Evolutionary conservation across 2,113 vertebrate species (phyloP), one percentile per base, ranked within the genome.

Genomic region (Bufo bufo): DNA sequence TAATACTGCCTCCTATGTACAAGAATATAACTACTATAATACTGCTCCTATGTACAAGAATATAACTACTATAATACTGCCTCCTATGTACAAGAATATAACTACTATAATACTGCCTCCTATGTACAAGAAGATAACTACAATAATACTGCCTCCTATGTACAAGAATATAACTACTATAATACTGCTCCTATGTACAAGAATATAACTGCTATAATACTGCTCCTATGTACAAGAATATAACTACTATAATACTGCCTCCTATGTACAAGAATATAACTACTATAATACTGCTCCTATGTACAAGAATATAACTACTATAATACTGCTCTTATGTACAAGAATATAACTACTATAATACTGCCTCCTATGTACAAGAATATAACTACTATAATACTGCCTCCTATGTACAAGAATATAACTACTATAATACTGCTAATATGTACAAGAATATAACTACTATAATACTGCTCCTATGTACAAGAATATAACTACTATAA

Each of bases 61-160:
- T 69, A 69, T 69, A 69, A 69, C 65, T 69, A 69, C 65, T 69
- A 69, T 69, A 74, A 74, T 74, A 74, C 71, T 74, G 33, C n/a
- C 9, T 6, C 71, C 33, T 47, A 74, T 74, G 0, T 72, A 74
- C 11, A 33, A 47, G n/a, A 9, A 65, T 65, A 65, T n/a, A 0
- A 66, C 20, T 66, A 66, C n/a, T 66, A 66, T 33, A 66, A 66
- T 66, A 66, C 20, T 66, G 20, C 20, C 17, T 1, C 9, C 9
- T 33, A 23, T 66, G 4, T 66, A 66, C 17, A 66, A 9, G 63
- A 23, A 66, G 23, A 23, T 23, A 66, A 66, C 63, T 66, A 66
- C 63, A 23, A 66, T 23, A 66, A 66, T 66, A 23, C 63, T 65
- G 61, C 19, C 61, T 8, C 17, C 61, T 65, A 65, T 65, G 2